phyloP scores from a whole-genome alignment of 2,888 invertebrate species.

The Patella caerulea region DNA sequence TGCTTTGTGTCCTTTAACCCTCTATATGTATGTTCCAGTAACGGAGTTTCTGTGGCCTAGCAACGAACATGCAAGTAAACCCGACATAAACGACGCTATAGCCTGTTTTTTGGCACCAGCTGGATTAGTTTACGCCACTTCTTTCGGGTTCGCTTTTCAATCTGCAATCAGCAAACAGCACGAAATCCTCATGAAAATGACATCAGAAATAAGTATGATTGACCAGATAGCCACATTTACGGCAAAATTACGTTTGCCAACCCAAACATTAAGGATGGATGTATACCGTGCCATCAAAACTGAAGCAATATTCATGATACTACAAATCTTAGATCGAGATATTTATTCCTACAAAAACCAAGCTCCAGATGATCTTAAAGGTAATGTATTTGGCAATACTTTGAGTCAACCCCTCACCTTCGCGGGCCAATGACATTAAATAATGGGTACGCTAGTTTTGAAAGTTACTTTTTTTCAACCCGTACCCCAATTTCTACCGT shows the following conservation, averaged over 20 bases:
- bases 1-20: conserved; percentile 53
- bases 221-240: conserved; percentile 60
- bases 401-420: too few relatives aligned
- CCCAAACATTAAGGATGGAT: conserved; percentile 30
- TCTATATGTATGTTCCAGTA: conserved; percentile 56
- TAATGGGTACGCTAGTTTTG: too few relatives aligned
- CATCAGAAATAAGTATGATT: conserved; percentile 55
- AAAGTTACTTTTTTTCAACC: too few relatives aligned
- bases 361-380: conserved; percentile 50
- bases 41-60: conserved; percentile 49
- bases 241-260: conserved; percentile 45
- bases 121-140: conserved; percentile 61
- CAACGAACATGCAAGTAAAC: conserved; percentile 33
- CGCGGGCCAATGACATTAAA: too few relatives aligned
- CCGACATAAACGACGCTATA: conserved; percentile 61
- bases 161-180: conserved; percentile 54
- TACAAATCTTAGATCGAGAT: conserved; percentile 52
- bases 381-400: conserved; percentile 31
- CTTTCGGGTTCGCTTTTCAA: conserved; percentile 62
- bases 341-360: conserved; percentile 38
- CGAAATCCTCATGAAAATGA: conserved; percentile 50
- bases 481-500: too few relatives aligned
- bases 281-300: conserved; percentile 52
- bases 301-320: conserved; percentile 57
- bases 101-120: conserved; percentile 62